phyloP scores from a whole-genome alignment of 2,888 invertebrate species.

The Neoascia interrupta region DNA sequence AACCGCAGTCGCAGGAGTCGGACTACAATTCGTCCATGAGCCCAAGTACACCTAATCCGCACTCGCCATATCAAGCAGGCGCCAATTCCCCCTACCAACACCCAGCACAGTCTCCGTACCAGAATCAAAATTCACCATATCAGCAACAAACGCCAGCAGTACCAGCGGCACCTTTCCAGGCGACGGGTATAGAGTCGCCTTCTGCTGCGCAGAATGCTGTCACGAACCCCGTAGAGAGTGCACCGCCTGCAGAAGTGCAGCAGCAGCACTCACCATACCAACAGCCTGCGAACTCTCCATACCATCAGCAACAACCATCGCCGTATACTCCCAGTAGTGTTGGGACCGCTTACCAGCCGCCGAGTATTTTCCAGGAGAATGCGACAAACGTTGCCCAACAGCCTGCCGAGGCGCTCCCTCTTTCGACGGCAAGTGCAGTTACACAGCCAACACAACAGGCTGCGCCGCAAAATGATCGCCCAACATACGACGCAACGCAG shows the following conservation, averaged over 20 bases:
- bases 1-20: slow-evolving; percentile 80
- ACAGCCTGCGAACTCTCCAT: slow-evolving; percentile 80
- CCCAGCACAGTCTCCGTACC: slow-evolving; percentile 79
- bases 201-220: slow-evolving; percentile 72
- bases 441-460: slow-evolving; percentile 49
- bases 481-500: slow-evolving; percentile 42
- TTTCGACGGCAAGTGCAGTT: slow-evolving; percentile 60
- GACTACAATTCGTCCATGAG: slow-evolving; percentile 82
- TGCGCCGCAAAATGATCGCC: slow-evolving; percentile 40
- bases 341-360: slow-evolving; percentile 69
- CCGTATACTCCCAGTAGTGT: slow-evolving; percentile 69
- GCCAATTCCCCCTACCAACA: slow-evolving; percentile 80
- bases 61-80: slow-evolving; percentile 81
- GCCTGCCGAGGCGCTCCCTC: slow-evolving; percentile 55
- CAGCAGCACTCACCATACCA: slow-evolving; percentile 80
- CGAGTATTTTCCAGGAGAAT: slow-evolving; percentile 57
- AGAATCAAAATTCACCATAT: slow-evolving; percentile 77
- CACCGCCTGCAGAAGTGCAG: slow-evolving; percentile 75
- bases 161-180: slow-evolving; percentile 76
- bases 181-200: slow-evolving; percentile 76
- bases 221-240: slow-evolving; percentile 70
- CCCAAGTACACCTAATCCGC: slow-evolving; percentile 81
- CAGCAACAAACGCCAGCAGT: slow-evolving; percentile 75
- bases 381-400: slow-evolving; percentile 60
- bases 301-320: slow-evolving; percentile 74